Evolutionary conservation across 1,140 invertebrate genomes (phyloP).

Genomic region (Hetaerina americana): DNA sequence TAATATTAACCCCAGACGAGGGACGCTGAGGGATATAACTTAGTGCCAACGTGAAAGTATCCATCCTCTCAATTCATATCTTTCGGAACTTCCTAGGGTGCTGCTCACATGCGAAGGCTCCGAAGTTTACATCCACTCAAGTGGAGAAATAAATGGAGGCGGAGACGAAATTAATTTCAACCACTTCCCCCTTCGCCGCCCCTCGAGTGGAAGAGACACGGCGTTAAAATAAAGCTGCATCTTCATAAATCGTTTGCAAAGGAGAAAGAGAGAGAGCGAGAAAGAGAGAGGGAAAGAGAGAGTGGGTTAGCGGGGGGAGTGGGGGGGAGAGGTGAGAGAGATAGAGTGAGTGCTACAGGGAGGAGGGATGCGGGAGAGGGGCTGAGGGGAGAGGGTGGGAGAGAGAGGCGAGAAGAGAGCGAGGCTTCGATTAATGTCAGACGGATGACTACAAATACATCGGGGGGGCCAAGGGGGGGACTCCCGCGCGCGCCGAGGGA

Average conservation of each 20-base stretch:
- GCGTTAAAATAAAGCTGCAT: background rate
- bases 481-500: background rate
- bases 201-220: background rate
- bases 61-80: background rate
- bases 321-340: background rate
- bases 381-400: background rate
- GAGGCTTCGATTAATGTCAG: background rate
- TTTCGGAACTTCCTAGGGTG: background rate
- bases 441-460: background rate
- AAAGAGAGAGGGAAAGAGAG: background rate
- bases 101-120: too few species aligned
- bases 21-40: too few species aligned
- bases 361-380: background rate
- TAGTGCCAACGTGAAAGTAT: background rate
- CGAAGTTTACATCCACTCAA: background rate
- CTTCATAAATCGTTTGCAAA: background rate
- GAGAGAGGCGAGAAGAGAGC: background rate
- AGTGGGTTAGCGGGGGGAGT: background rate
- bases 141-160: background rate
- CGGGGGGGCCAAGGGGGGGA: background rate
- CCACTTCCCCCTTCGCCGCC: background rate
- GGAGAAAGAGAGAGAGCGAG: too few species aligned
- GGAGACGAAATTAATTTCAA: background rate
- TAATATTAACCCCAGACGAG: too few species aligned
- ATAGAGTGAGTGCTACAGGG: background rate